Evolutionary conservation across 2,797 vertebrate species (phyloP), one percentile per base, ranked within the genome.

Genomic region (Trichosurus vulpecula): DNA sequence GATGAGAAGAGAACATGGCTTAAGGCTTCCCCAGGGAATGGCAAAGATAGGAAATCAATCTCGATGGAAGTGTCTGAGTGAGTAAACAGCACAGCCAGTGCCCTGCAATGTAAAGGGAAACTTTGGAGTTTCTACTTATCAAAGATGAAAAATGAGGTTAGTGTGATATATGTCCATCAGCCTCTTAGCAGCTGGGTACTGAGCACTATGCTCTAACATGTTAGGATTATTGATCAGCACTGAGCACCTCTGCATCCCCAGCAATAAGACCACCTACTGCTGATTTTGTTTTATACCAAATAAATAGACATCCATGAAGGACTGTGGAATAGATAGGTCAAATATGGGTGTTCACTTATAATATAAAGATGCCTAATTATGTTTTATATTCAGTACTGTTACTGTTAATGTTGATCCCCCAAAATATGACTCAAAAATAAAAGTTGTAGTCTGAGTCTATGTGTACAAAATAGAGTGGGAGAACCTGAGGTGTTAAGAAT

Each of bases 321-420:
- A 87, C 56, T 27, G 25, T 87, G 25, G 41, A 51, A 22, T 13
- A 0, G 0, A 31, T 0, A 57, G 5, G 13, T 1, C 14, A 47
- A 14, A 0, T 4, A 2, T 3, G 1, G 0, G 11, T 1, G 52
- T 51, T 25, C 30, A 41, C 6, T 66, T 66, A 29, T 90, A 90
- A 29, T 0, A 6, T 81, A 0, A 41, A 87, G 55, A 52, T 0
- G 2, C 1, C 0, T 1, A 6, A 0, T 2, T 53, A 47, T 0
- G 4, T 6, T 92, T 58, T n/a, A 0, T 0, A 2, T 3, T 3
- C 87, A 31, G 51, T 74, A 55, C 13, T 10, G 6, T 29, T n/a
- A 6, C 31, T 3, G 12, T 51, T 51, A 87, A 0, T 12, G 25
- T 41, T 74, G 61, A 2, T 41, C 74, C 16, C 14, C 16, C 27